phyloP scores from a whole-genome alignment of 2,888 invertebrate genomes.

The Acronicta aceris region DNA sequence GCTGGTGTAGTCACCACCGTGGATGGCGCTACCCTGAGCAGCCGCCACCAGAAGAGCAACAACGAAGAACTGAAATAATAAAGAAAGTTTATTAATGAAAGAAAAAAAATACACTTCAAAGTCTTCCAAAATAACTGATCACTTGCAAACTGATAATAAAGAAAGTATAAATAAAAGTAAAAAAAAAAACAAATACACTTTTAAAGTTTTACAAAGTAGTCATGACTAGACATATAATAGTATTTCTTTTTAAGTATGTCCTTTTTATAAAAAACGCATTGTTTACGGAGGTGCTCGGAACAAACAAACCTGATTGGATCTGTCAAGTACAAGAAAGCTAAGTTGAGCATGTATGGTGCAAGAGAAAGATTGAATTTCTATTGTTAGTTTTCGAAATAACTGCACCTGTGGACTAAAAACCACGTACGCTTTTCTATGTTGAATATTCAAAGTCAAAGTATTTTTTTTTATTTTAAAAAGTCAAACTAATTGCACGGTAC shows the following conservation, averaged over 20 bases:
- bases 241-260: too few species aligned
- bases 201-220: too few species aligned
- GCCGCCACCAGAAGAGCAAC: conserved; percentile 83
- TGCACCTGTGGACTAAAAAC: not conserved
- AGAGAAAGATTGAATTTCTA: not conserved
- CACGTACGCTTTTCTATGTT: not conserved
- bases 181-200: too few species aligned
- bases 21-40: conserved; percentile 79
- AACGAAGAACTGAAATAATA: conserved; percentile 79
- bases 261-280: too few species aligned
- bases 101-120: not conserved
- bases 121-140: not conserved
- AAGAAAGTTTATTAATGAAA: not conserved
- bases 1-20: conserved; percentile 80
- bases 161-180: too few species aligned
- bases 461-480: too few species aligned
- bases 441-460: too few species aligned
- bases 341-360: not conserved
- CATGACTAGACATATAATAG: too few species aligned
- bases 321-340: conserved; percentile 23
- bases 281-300: not conserved
- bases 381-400: not conserved
- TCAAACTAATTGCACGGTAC: too few species aligned
- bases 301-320: conserved; percentile 13
- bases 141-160: too few species aligned